Conservation (phyloP, 2,888 invertebrate genomes). For the Hylaea fasciaria region DNA sequence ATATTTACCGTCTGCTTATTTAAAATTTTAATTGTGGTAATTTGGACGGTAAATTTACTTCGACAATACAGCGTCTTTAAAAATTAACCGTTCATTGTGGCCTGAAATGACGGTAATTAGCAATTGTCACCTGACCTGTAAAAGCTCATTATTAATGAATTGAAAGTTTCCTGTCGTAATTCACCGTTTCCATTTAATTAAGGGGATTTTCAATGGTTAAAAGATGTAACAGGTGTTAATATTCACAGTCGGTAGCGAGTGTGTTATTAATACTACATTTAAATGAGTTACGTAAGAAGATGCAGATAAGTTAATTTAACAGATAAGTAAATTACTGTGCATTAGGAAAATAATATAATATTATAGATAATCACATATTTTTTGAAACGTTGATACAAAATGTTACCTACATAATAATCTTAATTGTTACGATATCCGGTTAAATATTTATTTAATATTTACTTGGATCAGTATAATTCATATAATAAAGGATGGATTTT, state of each 20-base stretch:
- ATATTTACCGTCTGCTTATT: constrained; percentile 69
- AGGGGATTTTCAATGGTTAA: constrained; percentile 19
- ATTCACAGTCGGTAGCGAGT: constrained; percentile 1
- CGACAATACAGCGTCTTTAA: constrained; percentile 35
- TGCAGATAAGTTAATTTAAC: constrained; percentile 8
- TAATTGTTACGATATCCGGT: constrained; percentile 2
- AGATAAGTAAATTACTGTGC: constrained; percentile 3
- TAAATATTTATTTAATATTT: background rate
- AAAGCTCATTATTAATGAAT: constrained; percentile 23
- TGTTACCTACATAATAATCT: background rate
- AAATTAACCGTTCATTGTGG: constrained; percentile 39
- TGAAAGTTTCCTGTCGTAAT: constrained; percentile 22
- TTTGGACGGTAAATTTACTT: constrained; percentile 50
- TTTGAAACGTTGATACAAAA: too few species aligned
- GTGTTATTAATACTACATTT: background rate
- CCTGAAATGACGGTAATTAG: constrained; percentile 51
- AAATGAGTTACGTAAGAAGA: constrained; percentile 3
- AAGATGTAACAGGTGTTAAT: constrained; percentile 23
- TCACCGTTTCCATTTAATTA: constrained; percentile 8
- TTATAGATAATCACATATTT: background rate
- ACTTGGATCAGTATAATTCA: background rate
- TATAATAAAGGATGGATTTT: background rate
- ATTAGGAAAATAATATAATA: background rate
- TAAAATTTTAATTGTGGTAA: constrained; percentile 66
- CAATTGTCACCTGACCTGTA: constrained; percentile 49